These are phyloP conservation scores for Trichogramma dendrolimi DNA, from an alignment of 2,888 invertebrate genomes.

Conservation along the genomic window DNA sequence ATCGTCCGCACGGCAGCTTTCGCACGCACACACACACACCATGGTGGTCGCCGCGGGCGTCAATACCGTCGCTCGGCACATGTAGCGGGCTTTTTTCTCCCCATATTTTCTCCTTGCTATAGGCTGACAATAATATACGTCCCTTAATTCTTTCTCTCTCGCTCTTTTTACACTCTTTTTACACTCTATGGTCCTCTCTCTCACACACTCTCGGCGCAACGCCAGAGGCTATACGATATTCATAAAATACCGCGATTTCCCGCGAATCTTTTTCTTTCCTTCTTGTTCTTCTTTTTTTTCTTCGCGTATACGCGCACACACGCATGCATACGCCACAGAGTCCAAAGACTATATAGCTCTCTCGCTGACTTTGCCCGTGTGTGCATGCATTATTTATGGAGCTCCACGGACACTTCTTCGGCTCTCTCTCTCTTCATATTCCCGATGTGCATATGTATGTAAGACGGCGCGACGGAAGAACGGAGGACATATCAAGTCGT, in stretches of 20 bases:
- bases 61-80: not conserved
- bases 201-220: too few species aligned
- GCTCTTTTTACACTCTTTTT: not conserved
- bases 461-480: not conserved
- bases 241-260: constrained; percentile 7
- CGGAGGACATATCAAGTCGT: not conserved
- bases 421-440: constrained; percentile 17
- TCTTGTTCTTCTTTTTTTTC: not conserved
- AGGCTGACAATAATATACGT: not conserved
- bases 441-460: not conserved
- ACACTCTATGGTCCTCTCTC: too few species aligned
- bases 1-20: not conserved
- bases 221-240: constrained; percentile 1
- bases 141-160: constrained; percentile 9
- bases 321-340: too few species aligned
- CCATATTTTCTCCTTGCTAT: not conserved
- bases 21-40: not conserved
- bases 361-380: not conserved
- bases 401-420: constrained; percentile 13
- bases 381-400: constrained; percentile 27
- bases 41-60: not conserved
- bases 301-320: not conserved
- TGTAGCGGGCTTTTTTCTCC: not conserved
- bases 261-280: not conserved
- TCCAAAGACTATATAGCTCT: too few species aligned